These are phyloP conservation scores for Bergia sp. DNA, from an alignment of 92 coral and sea anemone genomes.

Conservation along the genomic window DNA sequence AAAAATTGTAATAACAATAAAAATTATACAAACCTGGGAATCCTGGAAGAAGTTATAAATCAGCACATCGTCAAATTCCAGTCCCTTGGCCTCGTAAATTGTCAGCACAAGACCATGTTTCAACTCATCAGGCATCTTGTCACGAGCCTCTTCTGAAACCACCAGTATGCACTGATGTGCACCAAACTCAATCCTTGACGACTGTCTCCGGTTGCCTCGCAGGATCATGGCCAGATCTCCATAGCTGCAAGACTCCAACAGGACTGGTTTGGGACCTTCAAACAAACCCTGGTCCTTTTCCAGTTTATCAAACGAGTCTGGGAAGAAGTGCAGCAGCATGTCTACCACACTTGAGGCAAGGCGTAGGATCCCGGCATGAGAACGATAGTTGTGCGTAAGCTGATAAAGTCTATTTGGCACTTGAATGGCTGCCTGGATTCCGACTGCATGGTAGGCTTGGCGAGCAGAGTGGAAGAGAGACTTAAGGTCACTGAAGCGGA, in stretches of 20 bases:
- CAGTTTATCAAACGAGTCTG: constrained; percentile 89
- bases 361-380: constrained; percentile 91
- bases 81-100: constrained; percentile 93
- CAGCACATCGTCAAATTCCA: constrained; percentile 94
- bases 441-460: constrained; percentile 42
- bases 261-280: constrained; percentile 93
- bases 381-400: constrained; percentile 93
- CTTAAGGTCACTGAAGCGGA: constrained; percentile 62
- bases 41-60: constrained; percentile 93
- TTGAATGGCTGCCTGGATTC: constrained; percentile 43
- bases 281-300: constrained; percentile 85
- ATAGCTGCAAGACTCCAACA: constrained; percentile 87
- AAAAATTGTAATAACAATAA: no score
- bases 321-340: constrained; percentile 76
- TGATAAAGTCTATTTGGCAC: constrained; percentile 88
- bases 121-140: constrained; percentile 87
- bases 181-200: constrained; percentile 92
- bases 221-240: constrained; percentile 93
- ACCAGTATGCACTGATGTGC: constrained; percentile 95
- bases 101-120: constrained; percentile 86
- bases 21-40: constrained; percentile 73
- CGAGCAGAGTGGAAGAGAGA: constrained; percentile 58
- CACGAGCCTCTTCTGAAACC: constrained; percentile 86
- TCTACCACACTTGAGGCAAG: constrained; percentile 90
- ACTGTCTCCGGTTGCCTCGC: constrained; percentile 83